Evolutionary conservation across 2,888 invertebrate species (phyloP).

Genomic region (Dascillus cervinus): DNA sequence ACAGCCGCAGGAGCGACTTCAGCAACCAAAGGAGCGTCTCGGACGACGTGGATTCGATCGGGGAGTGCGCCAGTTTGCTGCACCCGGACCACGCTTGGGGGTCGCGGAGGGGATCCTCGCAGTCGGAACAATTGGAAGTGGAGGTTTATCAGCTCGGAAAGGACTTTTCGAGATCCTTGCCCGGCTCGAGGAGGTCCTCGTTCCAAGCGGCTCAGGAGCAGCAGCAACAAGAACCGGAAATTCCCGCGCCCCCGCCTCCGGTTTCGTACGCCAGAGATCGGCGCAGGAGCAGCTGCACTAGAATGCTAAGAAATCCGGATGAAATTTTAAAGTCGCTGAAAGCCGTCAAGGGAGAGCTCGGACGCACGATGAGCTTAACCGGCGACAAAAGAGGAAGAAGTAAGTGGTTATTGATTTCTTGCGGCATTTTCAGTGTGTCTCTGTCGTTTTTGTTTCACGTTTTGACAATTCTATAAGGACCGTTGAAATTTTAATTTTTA

Average conservation of each 20-base stretch:
- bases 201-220: constrained; percentile 63
- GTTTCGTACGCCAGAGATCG: constrained; percentile 57
- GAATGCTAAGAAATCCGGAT: constrained; percentile 67
- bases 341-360: constrained; percentile 74
- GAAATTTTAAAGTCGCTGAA: constrained; percentile 75
- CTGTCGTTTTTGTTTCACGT: too few relatives aligned
- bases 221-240: constrained; percentile 39
- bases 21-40: constrained; percentile 69
- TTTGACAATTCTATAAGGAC: too few relatives aligned
- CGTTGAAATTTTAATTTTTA: too few relatives aligned
- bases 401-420: too few relatives aligned
- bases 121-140: constrained; percentile 73
- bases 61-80: constrained; percentile 65
- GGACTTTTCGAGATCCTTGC: constrained; percentile 78
- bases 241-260: constrained; percentile 46
- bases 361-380: constrained; percentile 73
- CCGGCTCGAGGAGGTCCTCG: constrained; percentile 76
- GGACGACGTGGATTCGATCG: constrained; percentile 67
- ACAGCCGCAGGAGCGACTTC: constrained; percentile 61
- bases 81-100: constrained; percentile 83
- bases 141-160: constrained; percentile 79
- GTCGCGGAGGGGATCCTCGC: constrained; percentile 80
- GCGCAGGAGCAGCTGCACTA: constrained; percentile 72
- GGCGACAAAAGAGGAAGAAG: constrained; percentile 55
- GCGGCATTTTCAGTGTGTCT: too few relatives aligned